Percentiles rank a stretch among this genome's conserved stretches.
These are phyloP conservation scores for Eupithecia exiguata DNA, from an alignment of 2,888 invertebrate genomes.

Conservation along the genomic window DNA sequence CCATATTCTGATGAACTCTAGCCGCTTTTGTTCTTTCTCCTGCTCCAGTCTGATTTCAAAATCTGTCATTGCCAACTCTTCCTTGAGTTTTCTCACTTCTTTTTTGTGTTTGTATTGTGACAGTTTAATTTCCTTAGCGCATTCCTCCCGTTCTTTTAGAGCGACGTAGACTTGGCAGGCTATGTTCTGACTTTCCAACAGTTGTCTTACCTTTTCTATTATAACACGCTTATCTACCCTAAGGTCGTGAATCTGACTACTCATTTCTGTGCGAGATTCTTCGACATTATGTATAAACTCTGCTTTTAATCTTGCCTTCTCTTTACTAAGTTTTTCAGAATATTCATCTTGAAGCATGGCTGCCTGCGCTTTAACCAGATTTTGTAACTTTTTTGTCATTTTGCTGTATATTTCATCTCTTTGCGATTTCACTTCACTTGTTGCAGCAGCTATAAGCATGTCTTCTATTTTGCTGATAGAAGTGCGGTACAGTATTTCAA, in stretches of 20 bases:
- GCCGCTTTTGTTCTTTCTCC: constrained; percentile 60
- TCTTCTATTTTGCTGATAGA: constrained; percentile 65
- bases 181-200: constrained; percentile 69
- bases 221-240: constrained; percentile 70
- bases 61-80: constrained; percentile 59
- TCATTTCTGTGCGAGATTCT: constrained; percentile 46
- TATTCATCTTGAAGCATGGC: constrained; percentile 63
- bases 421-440: constrained; percentile 55
- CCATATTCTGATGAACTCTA: constrained; percentile 64
- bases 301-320: constrained; percentile 59
- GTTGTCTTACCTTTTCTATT: constrained; percentile 65
- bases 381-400: constrained; percentile 60
- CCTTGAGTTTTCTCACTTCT: constrained; percentile 57
- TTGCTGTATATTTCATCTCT: constrained; percentile 53
- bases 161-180: constrained; percentile 77
- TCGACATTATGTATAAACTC: constrained; percentile 62
- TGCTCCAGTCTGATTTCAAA: constrained; percentile 59
- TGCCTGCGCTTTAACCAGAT: constrained; percentile 62
- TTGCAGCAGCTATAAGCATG: constrained; percentile 60
- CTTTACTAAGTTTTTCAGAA: constrained; percentile 54
- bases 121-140: constrained; percentile 57
- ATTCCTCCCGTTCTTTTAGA: constrained; percentile 72
- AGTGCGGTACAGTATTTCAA: constrained; percentile 57
- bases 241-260: constrained; percentile 62
- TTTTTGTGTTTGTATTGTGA: constrained; percentile 61